A percentile compares a stretch with the other conserved stretches of the same genome.
phyloP scores from a whole-genome alignment of 2,113 vertebrate genomes.

The Barbus barbus region DNA sequence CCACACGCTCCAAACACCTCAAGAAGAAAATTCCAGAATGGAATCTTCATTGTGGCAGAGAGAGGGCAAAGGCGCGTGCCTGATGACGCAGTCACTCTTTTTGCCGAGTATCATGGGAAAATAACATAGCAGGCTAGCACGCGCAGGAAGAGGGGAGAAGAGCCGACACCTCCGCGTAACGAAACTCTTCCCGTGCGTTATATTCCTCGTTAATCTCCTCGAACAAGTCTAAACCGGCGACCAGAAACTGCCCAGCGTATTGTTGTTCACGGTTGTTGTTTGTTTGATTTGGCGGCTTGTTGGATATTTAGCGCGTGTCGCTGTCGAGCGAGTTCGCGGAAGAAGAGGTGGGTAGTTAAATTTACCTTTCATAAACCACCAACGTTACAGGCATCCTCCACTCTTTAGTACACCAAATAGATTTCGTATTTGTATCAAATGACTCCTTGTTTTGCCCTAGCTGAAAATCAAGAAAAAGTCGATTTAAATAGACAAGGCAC shows the following conservation, averaged over 20 bases:
- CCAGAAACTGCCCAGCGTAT: background rate
- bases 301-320: slow-evolving; percentile 40
- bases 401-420: background rate
- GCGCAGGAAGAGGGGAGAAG: slow-evolving; percentile 31
- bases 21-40: slow-evolving; percentile 20
- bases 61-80: slow-evolving; percentile 16
- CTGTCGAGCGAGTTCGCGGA: slow-evolving; percentile 39
- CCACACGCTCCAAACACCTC: background rate
- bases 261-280: background rate
- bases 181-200: background rate
- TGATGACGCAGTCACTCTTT: slow-evolving; percentile 43
- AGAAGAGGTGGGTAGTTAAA: slow-evolving; percentile 37
- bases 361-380: slow-evolving; percentile 17
- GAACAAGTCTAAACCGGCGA: background rate
- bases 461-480: background rate
- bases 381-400: background rate
- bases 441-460: background rate
- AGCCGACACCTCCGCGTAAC: slow-evolving; percentile 2
- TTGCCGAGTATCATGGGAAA: slow-evolving; percentile 37
- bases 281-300: slow-evolving; percentile 30
- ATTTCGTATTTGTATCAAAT: background rate
- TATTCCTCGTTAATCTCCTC: background rate
- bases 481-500: background rate
- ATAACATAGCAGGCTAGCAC: slow-evolving; percentile 35
- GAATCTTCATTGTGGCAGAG: slow-evolving; percentile 4